phyloP scores from a whole-genome alignment of 2,113 vertebrate species.

The Furnarius figulus region DNA sequence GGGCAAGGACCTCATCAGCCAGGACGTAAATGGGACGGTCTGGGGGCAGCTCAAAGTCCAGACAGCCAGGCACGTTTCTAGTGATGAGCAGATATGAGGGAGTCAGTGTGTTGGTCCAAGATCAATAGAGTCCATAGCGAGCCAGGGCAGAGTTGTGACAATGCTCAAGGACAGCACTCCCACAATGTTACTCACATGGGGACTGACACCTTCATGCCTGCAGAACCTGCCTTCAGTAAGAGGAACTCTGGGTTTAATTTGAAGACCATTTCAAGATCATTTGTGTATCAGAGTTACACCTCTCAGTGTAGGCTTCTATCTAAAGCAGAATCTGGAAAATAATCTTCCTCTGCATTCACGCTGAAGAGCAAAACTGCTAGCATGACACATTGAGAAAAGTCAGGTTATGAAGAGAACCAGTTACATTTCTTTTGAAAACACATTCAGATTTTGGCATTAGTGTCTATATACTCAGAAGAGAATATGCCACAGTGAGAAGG shows the following conservation, averaged over 20 bases:
- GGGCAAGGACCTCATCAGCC: neutral
- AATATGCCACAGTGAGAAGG: neutral
- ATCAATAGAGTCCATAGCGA: neutral
- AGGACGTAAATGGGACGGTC: rapidly evolving
- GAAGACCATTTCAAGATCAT: neutral
- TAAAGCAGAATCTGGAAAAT: neutral
- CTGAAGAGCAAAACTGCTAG: neutral
- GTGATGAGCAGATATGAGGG: neutral
- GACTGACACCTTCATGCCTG: neutral
- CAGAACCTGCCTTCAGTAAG: neutral
- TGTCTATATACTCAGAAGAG: neutral
- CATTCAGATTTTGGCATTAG: neutral
- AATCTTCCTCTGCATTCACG: neutral
- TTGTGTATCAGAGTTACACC: neutral
- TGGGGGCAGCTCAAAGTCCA: neutral
- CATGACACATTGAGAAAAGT: neutral
- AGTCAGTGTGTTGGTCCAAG: neutral
- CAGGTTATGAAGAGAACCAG: neutral
- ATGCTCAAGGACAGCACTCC: neutral
- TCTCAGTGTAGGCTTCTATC: neutral
- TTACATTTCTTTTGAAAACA: neutral
- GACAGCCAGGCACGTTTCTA: neutral
- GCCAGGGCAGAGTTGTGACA: neutral
- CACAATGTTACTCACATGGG: rapidly evolving
- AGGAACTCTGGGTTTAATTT: neutral